These are phyloP conservation scores for Eubucco bourcierii DNA, from an alignment of 2,113 vertebrate genomes.

Conservation along the genomic window DNA sequence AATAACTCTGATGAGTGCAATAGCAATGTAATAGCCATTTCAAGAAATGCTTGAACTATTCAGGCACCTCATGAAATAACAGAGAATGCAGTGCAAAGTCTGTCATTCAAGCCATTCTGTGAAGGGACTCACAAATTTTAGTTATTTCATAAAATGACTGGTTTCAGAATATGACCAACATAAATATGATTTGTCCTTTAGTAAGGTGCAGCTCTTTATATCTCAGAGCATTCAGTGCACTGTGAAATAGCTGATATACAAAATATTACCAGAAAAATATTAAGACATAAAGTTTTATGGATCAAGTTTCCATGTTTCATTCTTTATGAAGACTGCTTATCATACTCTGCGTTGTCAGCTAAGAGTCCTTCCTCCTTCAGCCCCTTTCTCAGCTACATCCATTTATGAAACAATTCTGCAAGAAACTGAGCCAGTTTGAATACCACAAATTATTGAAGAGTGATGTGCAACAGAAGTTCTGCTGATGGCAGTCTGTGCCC, in stretches of 20 bases:
- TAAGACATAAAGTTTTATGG: background rate
- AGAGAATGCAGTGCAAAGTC: background rate
- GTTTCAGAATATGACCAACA: background rate
- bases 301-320: background rate
- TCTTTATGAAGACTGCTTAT: background rate
- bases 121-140: background rate
- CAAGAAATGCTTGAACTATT: background rate
- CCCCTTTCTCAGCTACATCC: background rate
- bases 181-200: background rate
- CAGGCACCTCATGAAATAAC: background rate
- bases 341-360: background rate
- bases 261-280: too few relatives aligned
- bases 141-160: background rate
- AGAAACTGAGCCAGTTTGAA: too few relatives aligned
- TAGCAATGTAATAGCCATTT: background rate
- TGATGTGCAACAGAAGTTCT: background rate
- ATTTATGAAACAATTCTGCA: too few relatives aligned
- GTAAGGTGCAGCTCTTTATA: too few relatives aligned
- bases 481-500: too few relatives aligned
- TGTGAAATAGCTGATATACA: too few relatives aligned
- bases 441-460: background rate
- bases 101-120: too few relatives aligned
- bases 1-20: background rate
- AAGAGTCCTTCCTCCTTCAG: background rate
- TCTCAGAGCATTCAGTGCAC: too few relatives aligned